Percentiles rank a stretch among this genome's conserved stretches.
Conservation (phyloP, 2,113 vertebrate species). For the Hippolais icterina region DNA sequence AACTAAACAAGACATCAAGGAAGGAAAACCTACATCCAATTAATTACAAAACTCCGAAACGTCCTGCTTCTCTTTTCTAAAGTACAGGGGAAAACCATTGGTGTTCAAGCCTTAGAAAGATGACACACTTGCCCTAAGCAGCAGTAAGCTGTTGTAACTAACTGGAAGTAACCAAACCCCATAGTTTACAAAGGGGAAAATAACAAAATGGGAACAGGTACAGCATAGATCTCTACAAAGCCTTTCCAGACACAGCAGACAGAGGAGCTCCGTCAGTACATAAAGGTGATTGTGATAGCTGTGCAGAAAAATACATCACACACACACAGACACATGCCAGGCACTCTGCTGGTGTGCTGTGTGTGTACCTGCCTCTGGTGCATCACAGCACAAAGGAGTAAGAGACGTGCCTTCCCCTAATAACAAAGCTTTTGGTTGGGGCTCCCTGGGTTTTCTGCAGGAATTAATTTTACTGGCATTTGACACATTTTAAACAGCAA, state of each 20-base stretch:
- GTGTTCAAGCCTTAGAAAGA: not conserved
- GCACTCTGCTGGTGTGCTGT: not conserved
- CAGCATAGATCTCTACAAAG: not conserved
- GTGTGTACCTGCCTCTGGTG: not conserved
- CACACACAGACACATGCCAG: not conserved
- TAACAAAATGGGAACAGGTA: not conserved
- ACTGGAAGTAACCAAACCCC: not conserved
- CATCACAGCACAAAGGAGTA: not conserved
- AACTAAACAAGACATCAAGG: slow-evolving; percentile 7
- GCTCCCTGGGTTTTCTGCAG: slow-evolving; percentile 27
- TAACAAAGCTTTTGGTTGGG: slow-evolving; percentile 3
- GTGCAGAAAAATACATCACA: not conserved
- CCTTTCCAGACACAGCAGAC: not conserved
- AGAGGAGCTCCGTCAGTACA: not conserved
- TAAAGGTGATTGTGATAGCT: not conserved
- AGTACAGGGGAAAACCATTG: not conserved
- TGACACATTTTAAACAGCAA: slow-evolving; percentile 63
- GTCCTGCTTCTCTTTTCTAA: not conserved
- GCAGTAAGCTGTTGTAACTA: not conserved
- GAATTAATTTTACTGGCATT: slow-evolving; percentile 52
- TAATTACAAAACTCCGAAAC: not conserved
- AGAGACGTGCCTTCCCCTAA: not conserved
- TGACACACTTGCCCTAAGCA: not conserved
- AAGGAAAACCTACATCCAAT: not conserved
- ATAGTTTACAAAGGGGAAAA: not conserved